Percentiles rank a stretch among this genome's conserved stretches.
Evolutionary conservation across 1,140 invertebrate genomes (phyloP).

Genomic region (Akabosia matsudoensis): DNA sequence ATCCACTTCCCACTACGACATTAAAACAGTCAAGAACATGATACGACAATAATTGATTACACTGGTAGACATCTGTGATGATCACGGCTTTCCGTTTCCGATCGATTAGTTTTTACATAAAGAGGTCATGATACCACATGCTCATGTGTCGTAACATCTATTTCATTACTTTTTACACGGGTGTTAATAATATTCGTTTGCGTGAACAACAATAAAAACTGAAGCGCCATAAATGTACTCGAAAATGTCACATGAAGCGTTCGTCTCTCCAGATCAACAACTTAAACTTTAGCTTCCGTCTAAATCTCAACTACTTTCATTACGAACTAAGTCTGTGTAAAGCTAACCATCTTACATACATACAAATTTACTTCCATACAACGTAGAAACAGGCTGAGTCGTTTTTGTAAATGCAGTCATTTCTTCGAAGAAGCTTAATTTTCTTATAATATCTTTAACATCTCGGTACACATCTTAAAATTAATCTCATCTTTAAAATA

Average conservation of each 20-base stretch:
- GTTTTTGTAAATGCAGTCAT: background rate
- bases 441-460: background rate
- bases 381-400: background rate
- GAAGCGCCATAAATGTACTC: background rate
- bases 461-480: background rate
- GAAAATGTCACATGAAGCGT: background rate
- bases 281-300: no score
- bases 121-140: background rate
- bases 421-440: background rate
- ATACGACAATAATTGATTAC: slow-evolving; percentile 15
- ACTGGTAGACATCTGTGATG: background rate
- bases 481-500: background rate
- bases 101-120: background rate
- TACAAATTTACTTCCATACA: background rate
- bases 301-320: background rate
- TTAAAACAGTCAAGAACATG: slow-evolving; percentile 23
- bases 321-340: background rate
- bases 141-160: background rate
- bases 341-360: background rate
- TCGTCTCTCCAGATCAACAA: no score
- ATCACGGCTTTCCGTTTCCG: no score
- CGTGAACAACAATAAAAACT: background rate
- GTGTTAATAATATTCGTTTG: background rate
- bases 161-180: background rate
- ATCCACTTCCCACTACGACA: slow-evolving; percentile 19